Conservation (phyloP, 2,113 vertebrate genomes). For the Chroicocephalus ridibundus region DNA sequence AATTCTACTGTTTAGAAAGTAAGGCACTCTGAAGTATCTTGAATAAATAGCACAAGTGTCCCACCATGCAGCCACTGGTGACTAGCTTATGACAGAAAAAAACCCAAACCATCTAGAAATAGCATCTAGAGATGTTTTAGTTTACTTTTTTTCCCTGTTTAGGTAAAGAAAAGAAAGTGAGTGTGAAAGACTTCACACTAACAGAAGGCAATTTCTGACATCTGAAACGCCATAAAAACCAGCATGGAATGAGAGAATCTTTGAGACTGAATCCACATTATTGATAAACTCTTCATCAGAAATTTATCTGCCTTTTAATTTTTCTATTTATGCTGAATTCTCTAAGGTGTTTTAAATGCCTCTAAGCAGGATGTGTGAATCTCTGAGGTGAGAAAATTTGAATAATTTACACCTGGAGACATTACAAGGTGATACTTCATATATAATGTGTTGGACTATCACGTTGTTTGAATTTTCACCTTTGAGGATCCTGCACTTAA, state of each 20-base stretch:
- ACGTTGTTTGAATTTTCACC: neutral
- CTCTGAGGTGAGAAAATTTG: neutral
- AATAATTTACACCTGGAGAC: neutral
- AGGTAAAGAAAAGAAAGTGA: neutral
- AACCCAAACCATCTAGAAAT: neutral
- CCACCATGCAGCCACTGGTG: neutral
- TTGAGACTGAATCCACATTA: neutral
- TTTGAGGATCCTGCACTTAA: neutral
- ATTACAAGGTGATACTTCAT: neutral
- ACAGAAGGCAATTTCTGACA: neutral
- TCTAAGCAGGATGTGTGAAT: neutral
- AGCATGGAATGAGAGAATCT: neutral
- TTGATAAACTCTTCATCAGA: neutral
- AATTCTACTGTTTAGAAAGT: neutral
- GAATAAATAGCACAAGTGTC: neutral
- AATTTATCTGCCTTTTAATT: neutral
- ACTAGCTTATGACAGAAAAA: neutral
- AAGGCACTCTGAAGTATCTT: neutral
- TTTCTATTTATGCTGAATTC: neutral
- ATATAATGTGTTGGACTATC: accelerated
- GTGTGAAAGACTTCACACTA: neutral
- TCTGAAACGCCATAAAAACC: neutral
- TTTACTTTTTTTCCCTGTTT: neutral
- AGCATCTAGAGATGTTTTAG: neutral
- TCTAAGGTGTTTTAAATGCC: neutral